Percentiles rank a stretch among this genome's conserved stretches.
These are phyloP conservation scores for Mechanitis messenoides DNA, from an alignment of 2,888 invertebrate genomes.

Conservation along the genomic window DNA sequence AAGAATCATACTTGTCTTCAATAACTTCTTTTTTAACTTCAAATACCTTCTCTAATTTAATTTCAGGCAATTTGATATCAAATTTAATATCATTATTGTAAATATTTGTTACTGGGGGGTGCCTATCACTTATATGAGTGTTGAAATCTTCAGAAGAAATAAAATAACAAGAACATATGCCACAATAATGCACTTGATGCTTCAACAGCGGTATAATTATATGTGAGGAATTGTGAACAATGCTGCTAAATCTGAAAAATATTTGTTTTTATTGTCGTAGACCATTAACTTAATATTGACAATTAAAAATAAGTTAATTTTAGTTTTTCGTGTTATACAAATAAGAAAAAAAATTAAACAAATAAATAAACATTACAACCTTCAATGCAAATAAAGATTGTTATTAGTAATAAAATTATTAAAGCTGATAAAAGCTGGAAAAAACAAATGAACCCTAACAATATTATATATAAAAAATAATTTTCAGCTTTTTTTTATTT, in stretches of 20 bases:
- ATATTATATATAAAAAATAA: no score
- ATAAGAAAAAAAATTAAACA: no score
- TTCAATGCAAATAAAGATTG: no score
- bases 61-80: not conserved
- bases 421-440: no score
- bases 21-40: not conserved
- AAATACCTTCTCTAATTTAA: constrained; percentile 2
- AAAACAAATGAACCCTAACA: no score
- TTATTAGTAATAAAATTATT: no score
- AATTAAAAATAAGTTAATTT: no score
- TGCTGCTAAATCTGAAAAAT: constrained; percentile 27
- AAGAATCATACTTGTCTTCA: not conserved
- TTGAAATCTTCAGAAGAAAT: constrained; percentile 14
- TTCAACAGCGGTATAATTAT: constrained; percentile 30
- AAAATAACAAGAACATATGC: constrained; percentile 16
- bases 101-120: constrained; percentile 6
- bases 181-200: constrained; percentile 19
- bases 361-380: no score
- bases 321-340: no score
- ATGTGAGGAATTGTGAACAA: constrained; percentile 29
- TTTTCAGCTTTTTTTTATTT: no score
- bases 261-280: not conserved
- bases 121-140: constrained; percentile 14
- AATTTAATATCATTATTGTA: constrained; percentile 7
- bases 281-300: no score